Evolutionary conservation across 2,797 vertebrate genomes (phyloP).

Genomic region (Cuniculus paca): DNA sequence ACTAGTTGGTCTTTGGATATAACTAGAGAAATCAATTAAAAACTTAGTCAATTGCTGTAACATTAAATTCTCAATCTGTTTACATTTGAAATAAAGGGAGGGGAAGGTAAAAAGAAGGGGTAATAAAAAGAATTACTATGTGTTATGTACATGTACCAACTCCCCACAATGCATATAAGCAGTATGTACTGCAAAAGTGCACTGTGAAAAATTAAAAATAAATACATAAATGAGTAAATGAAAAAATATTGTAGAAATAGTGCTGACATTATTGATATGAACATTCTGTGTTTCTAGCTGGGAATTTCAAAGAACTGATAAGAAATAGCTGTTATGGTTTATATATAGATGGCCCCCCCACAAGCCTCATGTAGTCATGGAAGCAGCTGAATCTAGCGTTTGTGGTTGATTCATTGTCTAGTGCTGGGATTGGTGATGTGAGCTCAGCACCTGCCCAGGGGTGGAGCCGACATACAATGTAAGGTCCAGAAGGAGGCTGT

Average conservation of each 20-base stretch:
- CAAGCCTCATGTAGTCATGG: no score
- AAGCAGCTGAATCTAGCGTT: no score
- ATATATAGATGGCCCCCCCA: no score
- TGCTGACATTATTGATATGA: not conserved
- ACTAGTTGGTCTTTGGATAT: not conserved
- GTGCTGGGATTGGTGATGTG: no score
- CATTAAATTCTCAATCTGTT: not conserved
- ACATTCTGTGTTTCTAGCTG: not conserved
- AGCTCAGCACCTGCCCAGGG: no score
- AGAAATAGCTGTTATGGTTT: no score
- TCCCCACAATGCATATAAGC: not conserved
- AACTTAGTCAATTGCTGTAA: not conserved
- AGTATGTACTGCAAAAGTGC: not conserved
- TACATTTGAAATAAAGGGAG: not conserved
- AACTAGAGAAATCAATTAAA: not conserved
- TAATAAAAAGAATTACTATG: not conserved
- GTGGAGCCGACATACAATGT: no score
- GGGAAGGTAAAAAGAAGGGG: not conserved
- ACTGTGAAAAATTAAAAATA: not conserved
- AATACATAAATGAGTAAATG: no score
- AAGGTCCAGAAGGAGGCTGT: no score
- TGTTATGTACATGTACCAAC: not conserved
- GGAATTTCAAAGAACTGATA: conserved; percentile 12
- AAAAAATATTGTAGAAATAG: not conserved
- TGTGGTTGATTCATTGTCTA: no score